Conservation (phyloP, 2,797 vertebrate genomes). For the Pseudochaenichthys georgianus region DNA sequence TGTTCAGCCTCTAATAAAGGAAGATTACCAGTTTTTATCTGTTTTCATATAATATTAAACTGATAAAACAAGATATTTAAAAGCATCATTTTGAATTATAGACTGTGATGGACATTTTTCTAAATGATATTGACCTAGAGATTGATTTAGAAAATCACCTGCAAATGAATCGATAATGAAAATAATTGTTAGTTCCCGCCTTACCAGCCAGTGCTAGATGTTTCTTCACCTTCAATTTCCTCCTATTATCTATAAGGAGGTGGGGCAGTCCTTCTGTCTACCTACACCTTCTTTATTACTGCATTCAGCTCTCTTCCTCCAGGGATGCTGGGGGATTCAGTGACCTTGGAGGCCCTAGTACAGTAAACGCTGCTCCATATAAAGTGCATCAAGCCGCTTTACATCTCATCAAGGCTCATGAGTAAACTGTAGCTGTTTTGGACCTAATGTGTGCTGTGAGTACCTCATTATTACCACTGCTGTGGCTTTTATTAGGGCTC, state of each 20-base stretch:
- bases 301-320: slow-evolving; percentile 4
- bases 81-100: too few species aligned
- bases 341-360: slow-evolving; percentile 48
- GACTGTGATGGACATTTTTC: too few species aligned
- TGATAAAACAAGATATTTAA: too few species aligned
- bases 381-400: slow-evolving; percentile 32
- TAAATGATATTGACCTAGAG: too few species aligned
- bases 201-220: neutral
- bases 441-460: slow-evolving; percentile 59
- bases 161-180: too few species aligned
- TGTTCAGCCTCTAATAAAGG: too few species aligned
- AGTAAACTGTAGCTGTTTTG: slow-evolving; percentile 46
- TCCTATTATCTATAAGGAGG: slow-evolving; percentile 7
- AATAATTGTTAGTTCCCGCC: too few species aligned
- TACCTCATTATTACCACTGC: slow-evolving; percentile 58
- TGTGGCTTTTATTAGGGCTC: slow-evolving; percentile 49
- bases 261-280: slow-evolving; percentile 22
- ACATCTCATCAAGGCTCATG: slow-evolving; percentile 41
- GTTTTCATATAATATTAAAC: too few species aligned
- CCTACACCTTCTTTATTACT: slow-evolving; percentile 26
- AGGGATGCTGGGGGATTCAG: slow-evolving; percentile 21
- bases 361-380: slow-evolving; percentile 31
- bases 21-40: too few species aligned
- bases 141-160: too few species aligned
- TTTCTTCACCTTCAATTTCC: slow-evolving; percentile 2